phyloP scores from a whole-genome alignment of 30 jellyfish, hydroid and myxozoan species.

The Cassiopea andromeda region DNA sequence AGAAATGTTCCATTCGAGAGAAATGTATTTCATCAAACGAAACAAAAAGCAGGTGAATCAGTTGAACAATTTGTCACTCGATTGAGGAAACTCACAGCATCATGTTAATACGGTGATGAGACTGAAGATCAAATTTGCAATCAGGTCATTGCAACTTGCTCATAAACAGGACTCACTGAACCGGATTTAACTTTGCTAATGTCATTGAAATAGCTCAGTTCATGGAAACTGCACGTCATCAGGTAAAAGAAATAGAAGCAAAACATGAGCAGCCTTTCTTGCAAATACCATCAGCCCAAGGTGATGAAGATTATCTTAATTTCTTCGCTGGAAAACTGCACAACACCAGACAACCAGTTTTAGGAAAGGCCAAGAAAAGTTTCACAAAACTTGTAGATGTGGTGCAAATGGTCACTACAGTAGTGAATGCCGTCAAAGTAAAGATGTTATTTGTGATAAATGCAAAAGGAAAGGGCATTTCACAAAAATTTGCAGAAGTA shows the following conservation, averaged over 20 bases:
- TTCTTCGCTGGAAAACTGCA: no score
- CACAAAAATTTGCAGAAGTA: no score
- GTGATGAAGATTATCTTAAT: neutral
- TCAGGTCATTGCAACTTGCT: neutral
- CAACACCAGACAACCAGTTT: no score
- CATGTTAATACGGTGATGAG: neutral
- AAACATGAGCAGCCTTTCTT: neutral
- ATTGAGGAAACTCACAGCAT: neutral
- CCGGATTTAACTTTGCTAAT: neutral
- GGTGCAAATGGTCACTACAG: no score
- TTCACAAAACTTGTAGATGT: no score
- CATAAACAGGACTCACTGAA: constrained; percentile 25
- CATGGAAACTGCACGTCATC: constrained; percentile 3
- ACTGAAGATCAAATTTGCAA: constrained; percentile 21
- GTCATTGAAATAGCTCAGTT: constrained; percentile 1
- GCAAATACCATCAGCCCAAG: constrained; percentile 10
- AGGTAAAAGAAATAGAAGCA: constrained; percentile 9
- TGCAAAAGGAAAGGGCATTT: no score
- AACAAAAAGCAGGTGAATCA: neutral
- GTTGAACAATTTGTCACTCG: neutral
- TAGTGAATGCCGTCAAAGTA: no score
- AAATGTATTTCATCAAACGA: neutral
- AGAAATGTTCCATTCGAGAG: neutral
- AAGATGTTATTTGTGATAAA: no score
- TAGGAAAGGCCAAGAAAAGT: neutral